These are phyloP conservation scores for Lasioglossum oenotherae DNA, from an alignment of 2,888 invertebrate genomes.

Conservation along the genomic window DNA sequence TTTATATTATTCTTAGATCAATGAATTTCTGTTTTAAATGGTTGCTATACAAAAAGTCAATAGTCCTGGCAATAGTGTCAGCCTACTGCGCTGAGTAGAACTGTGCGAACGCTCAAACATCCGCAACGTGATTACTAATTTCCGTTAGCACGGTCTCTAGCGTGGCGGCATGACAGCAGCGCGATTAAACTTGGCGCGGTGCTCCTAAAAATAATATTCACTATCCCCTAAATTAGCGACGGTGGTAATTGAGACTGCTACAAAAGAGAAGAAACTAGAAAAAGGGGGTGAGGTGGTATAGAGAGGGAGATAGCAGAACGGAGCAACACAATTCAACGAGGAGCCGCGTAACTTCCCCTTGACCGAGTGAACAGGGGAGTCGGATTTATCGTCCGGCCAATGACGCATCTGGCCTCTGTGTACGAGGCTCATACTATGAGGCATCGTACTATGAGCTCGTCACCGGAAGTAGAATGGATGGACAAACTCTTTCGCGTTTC, in stretches of 20 bases:
- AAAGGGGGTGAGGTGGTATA: background rate
- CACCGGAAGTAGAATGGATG: constrained; percentile 63
- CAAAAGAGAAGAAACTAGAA: background rate
- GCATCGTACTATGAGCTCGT: constrained; percentile 44
- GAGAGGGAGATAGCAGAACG: background rate
- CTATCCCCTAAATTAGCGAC: background rate
- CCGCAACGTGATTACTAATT: background rate
- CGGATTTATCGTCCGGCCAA: constrained; percentile 57
- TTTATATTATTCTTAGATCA: background rate
- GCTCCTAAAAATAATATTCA: background rate
- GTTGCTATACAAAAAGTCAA: background rate
- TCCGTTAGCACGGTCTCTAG: constrained; percentile 1
- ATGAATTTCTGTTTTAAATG: background rate
- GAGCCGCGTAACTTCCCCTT: constrained; percentile 36
- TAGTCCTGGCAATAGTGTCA: background rate
- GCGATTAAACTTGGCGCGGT: background rate
- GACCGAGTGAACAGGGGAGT: constrained; percentile 36
- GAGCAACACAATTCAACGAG: constrained; percentile 30
- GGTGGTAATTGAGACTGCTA: background rate
- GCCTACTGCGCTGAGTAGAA: background rate
- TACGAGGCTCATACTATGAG: constrained; percentile 9
- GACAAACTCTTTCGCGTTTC: constrained; percentile 63
- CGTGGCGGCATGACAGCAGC: background rate
- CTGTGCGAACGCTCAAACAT: background rate
- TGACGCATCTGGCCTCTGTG: constrained; percentile 40